Base-by-base conservation (phyloP, 2,797 vertebrate species). In the Thamnophis elegans region DNA sequence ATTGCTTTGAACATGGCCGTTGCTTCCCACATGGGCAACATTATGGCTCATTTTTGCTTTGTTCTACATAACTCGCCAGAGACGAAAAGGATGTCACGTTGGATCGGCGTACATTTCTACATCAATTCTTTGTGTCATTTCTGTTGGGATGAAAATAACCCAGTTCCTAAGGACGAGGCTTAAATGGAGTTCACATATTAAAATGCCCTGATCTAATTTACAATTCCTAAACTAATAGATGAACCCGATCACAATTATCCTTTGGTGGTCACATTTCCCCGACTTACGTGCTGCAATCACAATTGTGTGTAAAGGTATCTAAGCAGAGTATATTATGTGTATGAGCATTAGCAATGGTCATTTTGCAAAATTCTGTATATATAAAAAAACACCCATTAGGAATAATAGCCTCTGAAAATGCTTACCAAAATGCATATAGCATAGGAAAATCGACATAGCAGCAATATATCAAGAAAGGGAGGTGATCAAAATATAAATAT, bases 1-100 rank as follows among this genome's bases (percentile, higher is more conserved):
- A 94, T 89, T 95, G 94, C 94, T 96, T 95, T 97, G 95, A 96
- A 97, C 94, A 94, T 95, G 96, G 94, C 95, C 95, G 92, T 96
- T 96, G 96, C 94, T 96, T 95, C 95, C 95, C 95, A 95, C 96
- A 96, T 92, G 95, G 90, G 95, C 95, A 95, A 94, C 95, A 95
- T 94, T 91, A 95, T 97, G 96, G 94, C 93, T 92, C 90, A 88
- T 93, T 96, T 96, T 94, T 95, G 94, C 95, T 60, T 20, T 95
- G 95, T 93, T 95, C 95, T 95, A 95, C 14, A 73, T 73, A 8
- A 94, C 93, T 18, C 0, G 87, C 59, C 36, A 87, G 54, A 47
- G 42, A 58, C 12, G 13, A 91, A 85, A 91, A 36, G 4, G 32
- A 91, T 62, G 85, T 53, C n/a, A 13, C 22, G 10, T 18, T n/a